phyloP scores from a whole-genome alignment of 2,888 invertebrate genomes.

The Drosophila borborema region DNA sequence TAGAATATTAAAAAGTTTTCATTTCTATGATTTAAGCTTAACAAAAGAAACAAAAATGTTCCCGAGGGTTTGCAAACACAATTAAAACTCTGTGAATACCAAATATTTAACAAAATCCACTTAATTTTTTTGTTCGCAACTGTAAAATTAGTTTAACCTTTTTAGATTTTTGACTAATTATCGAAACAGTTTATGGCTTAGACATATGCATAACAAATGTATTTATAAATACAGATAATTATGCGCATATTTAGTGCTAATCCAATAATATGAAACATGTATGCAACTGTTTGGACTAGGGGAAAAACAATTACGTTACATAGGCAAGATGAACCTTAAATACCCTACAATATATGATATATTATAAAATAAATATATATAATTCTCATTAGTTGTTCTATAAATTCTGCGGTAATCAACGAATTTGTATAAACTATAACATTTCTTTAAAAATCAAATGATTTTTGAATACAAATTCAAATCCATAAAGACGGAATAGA shows the following conservation, averaged over 20 bases:
- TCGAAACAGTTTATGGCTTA: constrained; percentile 28
- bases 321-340: too few species aligned
- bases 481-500: background rate
- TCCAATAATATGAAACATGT: constrained; percentile 17
- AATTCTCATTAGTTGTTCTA: background rate
- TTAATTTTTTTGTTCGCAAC: constrained; percentile 15
- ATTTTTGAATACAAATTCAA: background rate
- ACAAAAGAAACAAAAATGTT: constrained; percentile 6
- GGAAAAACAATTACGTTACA: constrained; percentile 6
- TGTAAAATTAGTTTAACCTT: constrained; percentile 16
- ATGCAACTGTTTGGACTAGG: constrained; percentile 7
- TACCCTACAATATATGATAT: background rate
- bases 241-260: constrained; percentile 31
- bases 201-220: constrained; percentile 28
- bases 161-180: constrained; percentile 36
- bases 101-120: constrained; percentile 12
- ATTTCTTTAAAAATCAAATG: too few species aligned
- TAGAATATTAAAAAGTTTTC: background rate
- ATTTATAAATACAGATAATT: constrained; percentile 23
- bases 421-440: background rate
- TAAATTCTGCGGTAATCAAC: background rate
- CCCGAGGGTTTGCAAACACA: constrained; percentile 16
- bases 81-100: constrained; percentile 25
- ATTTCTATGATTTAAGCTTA: constrained; percentile 4
- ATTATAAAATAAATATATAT: background rate